Base-by-base conservation (phyloP, 2,113 vertebrate genomes). In the Platysteira castanea region DNA sequence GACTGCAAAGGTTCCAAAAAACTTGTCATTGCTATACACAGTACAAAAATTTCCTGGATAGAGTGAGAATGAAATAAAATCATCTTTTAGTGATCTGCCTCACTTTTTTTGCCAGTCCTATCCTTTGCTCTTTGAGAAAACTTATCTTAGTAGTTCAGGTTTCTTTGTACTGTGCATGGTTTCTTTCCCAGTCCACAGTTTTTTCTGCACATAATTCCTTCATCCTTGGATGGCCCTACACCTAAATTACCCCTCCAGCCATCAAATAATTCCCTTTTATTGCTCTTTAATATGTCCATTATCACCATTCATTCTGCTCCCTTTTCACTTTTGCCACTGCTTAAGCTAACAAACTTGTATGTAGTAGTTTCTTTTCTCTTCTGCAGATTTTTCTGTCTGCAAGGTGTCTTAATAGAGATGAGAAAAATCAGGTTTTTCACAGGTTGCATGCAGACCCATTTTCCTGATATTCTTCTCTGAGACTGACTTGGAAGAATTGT, bases 121-220 rank as follows among this genome's bases (percentile, higher is more conserved):
- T 3, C 6, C 46, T 60, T 41, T 67, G 3, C 10, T 74, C 22
- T 77, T 54, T 19, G 8, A 86, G 23, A 13, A 71, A 91, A 70
- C 19, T 37, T 37, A 23, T 3, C 10, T 61, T 14, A 50, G 5
- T 13, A 30, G 37, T 31, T 47, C 23, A 23, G 8, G 8, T 53
- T 60, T 68, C 86, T 84, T 73, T 76, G 31, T 74, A 49, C 9
- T 44, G 22, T 33, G 31, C 14, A 8, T n/a, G 9, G 22, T 46
- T 89, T 78, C 33, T 84, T 91, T 60, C 39, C 63, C 0, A 0
- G 31, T 21, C 4, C 16, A 44, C 4, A 54, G 3, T 0, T 9
- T 87, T 75, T 61, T 54, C 35, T 71, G 42, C 39, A 44, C 14
- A 11, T 8, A 50, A 11, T n/a, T 84, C 18, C 21, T 74, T 81